A percentile compares a stretch with the other conserved stretches of the same genome.
phyloP scores from a whole-genome alignment of 2,888 invertebrate genomes.

The Petrolisthes manimaculis region DNA sequence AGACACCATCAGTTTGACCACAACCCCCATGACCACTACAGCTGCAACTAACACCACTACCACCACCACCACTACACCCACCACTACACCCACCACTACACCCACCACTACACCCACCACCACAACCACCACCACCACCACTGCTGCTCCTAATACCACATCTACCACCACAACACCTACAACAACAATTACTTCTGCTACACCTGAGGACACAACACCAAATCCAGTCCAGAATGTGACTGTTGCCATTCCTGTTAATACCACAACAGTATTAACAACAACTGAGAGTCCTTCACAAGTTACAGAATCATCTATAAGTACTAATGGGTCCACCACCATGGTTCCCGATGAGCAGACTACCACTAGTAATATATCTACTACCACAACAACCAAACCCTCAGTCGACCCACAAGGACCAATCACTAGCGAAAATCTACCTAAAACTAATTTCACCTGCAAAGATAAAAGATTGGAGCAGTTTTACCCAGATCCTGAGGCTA shows the following conservation, averaged over 20 bases:
- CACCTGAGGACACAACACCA: not conserved
- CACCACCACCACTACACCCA: too few species aligned
- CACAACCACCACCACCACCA: not conserved
- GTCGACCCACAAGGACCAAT: conserved; percentile 18
- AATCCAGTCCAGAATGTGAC: not conserved
- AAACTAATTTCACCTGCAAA: conserved; percentile 73
- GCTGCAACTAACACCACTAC: too few species aligned
- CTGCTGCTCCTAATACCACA: not conserved
- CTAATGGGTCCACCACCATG: conserved; percentile 34
- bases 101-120: not conserved
- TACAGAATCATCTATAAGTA: conserved; percentile 26
- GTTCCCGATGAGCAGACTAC: not conserved
- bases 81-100: too few species aligned
- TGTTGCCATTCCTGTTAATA: conserved; percentile 48
- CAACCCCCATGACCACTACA: too few species aligned
- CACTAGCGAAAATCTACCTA: conserved; percentile 55
- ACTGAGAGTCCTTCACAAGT: not conserved
- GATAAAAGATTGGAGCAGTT: conserved; percentile 74
- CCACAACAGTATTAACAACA: conserved; percentile 16
- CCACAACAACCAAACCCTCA: not conserved
- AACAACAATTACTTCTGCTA: not conserved
- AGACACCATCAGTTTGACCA: too few species aligned
- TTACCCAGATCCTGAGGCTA: conserved; percentile 74
- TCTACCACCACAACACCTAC: too few species aligned
- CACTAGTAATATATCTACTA: conserved; percentile 12